phyloP scores from a whole-genome alignment of 2,797 vertebrate genomes.

The Pampus argenteus region DNA sequence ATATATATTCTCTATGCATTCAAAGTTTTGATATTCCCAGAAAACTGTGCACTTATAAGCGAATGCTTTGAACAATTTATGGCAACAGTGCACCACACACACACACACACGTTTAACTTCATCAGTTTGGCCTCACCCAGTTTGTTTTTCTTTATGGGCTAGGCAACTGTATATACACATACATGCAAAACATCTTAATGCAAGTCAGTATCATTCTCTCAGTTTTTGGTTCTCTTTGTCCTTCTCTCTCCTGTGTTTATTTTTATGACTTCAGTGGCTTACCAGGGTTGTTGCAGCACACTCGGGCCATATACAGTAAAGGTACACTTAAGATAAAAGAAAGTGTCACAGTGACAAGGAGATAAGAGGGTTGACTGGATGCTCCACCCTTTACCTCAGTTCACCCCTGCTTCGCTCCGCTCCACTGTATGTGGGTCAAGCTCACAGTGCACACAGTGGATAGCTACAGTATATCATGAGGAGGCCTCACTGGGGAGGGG shows the following conservation, averaged over 20 bases:
- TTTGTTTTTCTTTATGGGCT: slow-evolving; percentile 43
- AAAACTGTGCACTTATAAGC: not conserved
- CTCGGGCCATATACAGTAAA: slow-evolving; percentile 66
- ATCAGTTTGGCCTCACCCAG: slow-evolving; percentile 11
- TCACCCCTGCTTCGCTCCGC: slow-evolving; percentile 58
- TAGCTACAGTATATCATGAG: slow-evolving; percentile 45
- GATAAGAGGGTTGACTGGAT: slow-evolving; percentile 68
- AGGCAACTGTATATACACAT: slow-evolving; percentile 22
- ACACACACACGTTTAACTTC: slow-evolving; percentile 23
- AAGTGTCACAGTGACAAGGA: slow-evolving; percentile 62
- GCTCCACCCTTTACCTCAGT: slow-evolving; percentile 77
- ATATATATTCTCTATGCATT: slow-evolving; percentile 21
- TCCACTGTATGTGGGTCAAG: slow-evolving; percentile 73
- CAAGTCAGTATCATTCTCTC: not conserved
- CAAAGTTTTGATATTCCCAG: slow-evolving; percentile 18
- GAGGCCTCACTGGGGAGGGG: not conserved
- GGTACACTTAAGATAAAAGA: slow-evolving; percentile 67
- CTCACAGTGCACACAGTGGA: slow-evolving; percentile 40
- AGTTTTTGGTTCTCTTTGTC: slow-evolving; percentile 15
- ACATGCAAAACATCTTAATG: not conserved
- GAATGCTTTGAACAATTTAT: not conserved
- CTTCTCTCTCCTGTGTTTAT: slow-evolving; percentile 36
- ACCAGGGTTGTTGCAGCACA: slow-evolving; percentile 48
- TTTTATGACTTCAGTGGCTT: slow-evolving; percentile 53
- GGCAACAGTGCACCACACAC: slow-evolving; percentile 9